Evolutionary conservation across 2,888 invertebrate genomes (phyloP), one percentile per base, ranked within the genome.

Genomic region (Cheilosia grossa): DNA sequence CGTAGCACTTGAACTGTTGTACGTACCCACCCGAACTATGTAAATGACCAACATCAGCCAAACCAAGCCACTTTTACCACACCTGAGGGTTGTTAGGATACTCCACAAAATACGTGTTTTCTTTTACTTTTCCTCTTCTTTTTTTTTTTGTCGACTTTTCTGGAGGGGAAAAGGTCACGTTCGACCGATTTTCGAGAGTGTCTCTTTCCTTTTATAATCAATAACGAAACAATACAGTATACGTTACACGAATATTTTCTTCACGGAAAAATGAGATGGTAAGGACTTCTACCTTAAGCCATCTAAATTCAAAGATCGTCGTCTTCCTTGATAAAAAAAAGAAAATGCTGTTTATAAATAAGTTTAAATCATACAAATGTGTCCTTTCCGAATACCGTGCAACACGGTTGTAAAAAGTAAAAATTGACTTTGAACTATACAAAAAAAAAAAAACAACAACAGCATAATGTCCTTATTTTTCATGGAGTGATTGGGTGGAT

Each of bases 161-260:
- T 13, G n/a, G 4, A 44, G n/a, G 13, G 27, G 33, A 74, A 63
- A 64, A 74, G 74, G 74, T 74, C 74, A 74, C 74, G 74, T 74
- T 74, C 74, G 56, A 74, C 74, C 74, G 56, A 63, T 64, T 56
- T 64, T 56, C 54, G 6, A 74, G 56, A 74, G 64, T 56, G 56
- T 54, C 54, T 64, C 44, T 56, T 56, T 54, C 56, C 40, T 47
- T 51, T 72, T 61, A 54, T 44, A 74, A 74, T 74, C 74, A 74
- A 74, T 74, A 74, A 64, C 74, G 64, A 64, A 64, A 64, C 56
- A 54, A 64, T 74, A 44, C 30, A 47, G 70, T 51, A 59, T 21
- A 59, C 40, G 17, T 37, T 15, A 33, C 54, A 59, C 21, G 21
- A 13, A 13, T 19, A 56, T 21, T 21, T 21, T 21, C 21, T 21